These are phyloP conservation scores for Sebastes glaucus DNA, from an alignment of 2,797 vertebrate genomes.

Conservation along the genomic window DNA sequence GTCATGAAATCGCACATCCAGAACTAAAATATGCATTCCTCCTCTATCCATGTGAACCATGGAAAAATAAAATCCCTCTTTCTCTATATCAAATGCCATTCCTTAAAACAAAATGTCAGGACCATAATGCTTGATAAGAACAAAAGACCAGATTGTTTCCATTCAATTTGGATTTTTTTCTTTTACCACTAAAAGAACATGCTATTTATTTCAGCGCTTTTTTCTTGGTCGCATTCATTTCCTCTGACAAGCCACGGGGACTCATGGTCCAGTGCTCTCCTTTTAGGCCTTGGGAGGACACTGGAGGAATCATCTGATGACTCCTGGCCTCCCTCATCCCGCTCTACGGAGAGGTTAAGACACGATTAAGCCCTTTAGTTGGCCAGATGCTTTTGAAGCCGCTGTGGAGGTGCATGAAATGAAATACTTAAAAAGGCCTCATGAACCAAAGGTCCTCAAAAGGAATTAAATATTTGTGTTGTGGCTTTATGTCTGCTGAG, in stretches of 20 bases:
- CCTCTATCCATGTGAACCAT: conserved; percentile 21
- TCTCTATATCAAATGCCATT: conserved; percentile 18
- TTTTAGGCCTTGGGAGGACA: conserved; percentile 80
- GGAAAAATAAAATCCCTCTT: conserved; percentile 12
- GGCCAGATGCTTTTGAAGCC: conserved; percentile 69
- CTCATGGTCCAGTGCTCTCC: conserved; percentile 81
- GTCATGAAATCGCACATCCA: conserved; percentile 50
- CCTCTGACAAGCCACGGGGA: conserved; percentile 43
- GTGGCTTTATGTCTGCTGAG: background rate
- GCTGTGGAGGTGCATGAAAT: conserved; percentile 79
- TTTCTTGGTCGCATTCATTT: conserved; percentile 20
- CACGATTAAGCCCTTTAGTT: conserved; percentile 82
- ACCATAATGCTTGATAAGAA: conserved; percentile 61
- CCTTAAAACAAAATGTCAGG: conserved; percentile 47
- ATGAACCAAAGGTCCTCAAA: conserved; percentile 19
- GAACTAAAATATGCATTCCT: conserved; percentile 63
- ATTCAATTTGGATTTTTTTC: conserved; percentile 76
- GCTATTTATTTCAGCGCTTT: conserved; percentile 44
- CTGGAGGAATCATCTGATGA: conserved; percentile 82
- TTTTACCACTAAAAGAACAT: conserved; percentile 73
- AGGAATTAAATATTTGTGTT: conserved; percentile 21
- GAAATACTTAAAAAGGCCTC: conserved; percentile 73
- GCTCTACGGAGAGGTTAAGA: conserved; percentile 50
- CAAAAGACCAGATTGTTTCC: conserved; percentile 69
- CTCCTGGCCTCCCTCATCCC: conserved; percentile 48